Conservation (phyloP, 2,797 vertebrate genomes). For the Huso huso region DNA sequence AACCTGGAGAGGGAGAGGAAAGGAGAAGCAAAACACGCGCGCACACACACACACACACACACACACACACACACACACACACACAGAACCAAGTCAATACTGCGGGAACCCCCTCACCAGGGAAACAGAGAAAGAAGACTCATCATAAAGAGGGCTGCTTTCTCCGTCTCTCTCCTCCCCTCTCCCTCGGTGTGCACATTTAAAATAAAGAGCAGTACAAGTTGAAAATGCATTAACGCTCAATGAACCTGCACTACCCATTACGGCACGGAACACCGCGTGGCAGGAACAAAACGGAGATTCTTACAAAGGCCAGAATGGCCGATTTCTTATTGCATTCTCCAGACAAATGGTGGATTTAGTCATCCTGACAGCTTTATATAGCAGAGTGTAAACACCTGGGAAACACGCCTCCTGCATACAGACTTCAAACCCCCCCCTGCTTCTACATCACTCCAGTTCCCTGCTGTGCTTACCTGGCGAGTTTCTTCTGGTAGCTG, state of each 20-base stretch:
- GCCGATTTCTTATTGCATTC: too few species aligned
- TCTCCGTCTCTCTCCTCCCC: neutral
- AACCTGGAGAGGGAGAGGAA: neutral
- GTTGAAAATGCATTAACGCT: neutral
- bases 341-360: too few species aligned
- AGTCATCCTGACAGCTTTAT: too few species aligned
- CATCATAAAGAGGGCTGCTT: neutral
- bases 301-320: too few species aligned
- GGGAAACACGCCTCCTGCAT: neutral
- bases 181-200: neutral
- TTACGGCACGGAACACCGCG: neutral
- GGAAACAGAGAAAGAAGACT: too few species aligned
- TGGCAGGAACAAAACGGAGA: too few species aligned
- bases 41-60: too few species aligned
- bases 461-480: slow-evolving; percentile 44
- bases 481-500: slow-evolving; percentile 15
- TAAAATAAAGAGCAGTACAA: neutral
- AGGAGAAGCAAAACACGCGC: neutral
- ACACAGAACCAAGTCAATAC: neutral
- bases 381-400: neutral
- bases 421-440: slow-evolving; percentile 3
- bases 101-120: neutral
- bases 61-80: neutral
- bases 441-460: too few species aligned
- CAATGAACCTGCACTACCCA: neutral